Base-by-base conservation (phyloP, 2,888 invertebrate species). In the Apeira syringaria region DNA sequence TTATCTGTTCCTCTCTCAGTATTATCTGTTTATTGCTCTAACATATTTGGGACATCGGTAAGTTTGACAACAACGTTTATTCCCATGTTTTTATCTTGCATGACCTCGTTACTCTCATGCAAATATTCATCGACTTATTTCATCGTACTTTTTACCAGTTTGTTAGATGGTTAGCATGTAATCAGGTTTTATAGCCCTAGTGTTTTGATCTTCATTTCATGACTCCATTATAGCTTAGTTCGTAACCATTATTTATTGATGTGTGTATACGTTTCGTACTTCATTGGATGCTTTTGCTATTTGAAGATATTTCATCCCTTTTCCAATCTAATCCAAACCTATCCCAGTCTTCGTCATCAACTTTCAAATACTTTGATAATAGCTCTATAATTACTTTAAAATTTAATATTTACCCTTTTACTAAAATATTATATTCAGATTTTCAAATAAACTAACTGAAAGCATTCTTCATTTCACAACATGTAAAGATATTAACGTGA, bases 81-180 rank as follows among this genome's bases (percentile, higher is more conserved):
- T 52, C 43, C 37, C 30, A 31, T 40, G 47, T 56, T 50, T 44
- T 39, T 56, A 44, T 64, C 54, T 64, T 70, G 79, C 80, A 80
- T 80, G 78, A 69, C 43, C 54, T 65, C 64, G 55, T 61, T 60
- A 47, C 39, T 47, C 68, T 71, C 77, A 74, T 77, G 74, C 74
- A 64, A 56, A 44, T 50, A 49, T 56, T 56, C 42, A 41, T 55
- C 9, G 36, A 22, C 25, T 36, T 34, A 33, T 49, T 52, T 54
- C 63, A 61, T 55, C 45, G 50, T 63, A 51, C 45, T 42, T 56
- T 61, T 22, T 18, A 53, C 44, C 24, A 53, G 44, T 59, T 57
- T 43, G 58, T 33, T 42, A 52, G 32, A 18, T 37, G 59, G 52
- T 54, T 61, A 67, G 79, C 78, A 79, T 79, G 76, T 31, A 58